Evolutionary conservation across 2,113 vertebrate genomes (phyloP).

Genomic region (Nycticryphes semicollaris): DNA sequence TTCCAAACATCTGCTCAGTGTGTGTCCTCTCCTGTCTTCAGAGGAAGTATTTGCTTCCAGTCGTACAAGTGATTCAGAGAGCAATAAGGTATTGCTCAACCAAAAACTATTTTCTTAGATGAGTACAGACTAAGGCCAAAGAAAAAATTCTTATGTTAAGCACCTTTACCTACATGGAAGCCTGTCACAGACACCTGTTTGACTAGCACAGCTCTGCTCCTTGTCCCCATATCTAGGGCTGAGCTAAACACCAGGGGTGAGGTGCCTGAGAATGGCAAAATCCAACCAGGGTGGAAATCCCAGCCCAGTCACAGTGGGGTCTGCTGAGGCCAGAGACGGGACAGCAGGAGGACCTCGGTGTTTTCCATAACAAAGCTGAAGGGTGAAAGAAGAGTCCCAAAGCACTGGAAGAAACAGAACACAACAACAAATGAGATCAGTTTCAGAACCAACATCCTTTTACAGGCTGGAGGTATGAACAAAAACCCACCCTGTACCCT

Average conservation of each 20-base stretch:
- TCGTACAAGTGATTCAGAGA: constrained; percentile 60
- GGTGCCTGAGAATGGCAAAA: background rate
- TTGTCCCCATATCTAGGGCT: background rate
- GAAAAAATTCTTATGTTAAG: constrained; percentile 44
- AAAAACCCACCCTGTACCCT: background rate
- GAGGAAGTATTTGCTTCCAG: constrained; percentile 67
- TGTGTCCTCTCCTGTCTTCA: constrained; percentile 65
- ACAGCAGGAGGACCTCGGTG: constrained; percentile 83
- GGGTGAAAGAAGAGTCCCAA: constrained; percentile 83
- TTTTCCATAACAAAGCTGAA: constrained; percentile 82
- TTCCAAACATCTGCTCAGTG: constrained; percentile 70
- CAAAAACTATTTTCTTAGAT: constrained; percentile 41
- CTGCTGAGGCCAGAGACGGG: constrained; percentile 80
- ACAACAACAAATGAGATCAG: background rate
- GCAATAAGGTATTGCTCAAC: constrained; percentile 56
- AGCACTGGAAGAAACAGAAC: constrained; percentile 79
- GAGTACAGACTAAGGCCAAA: constrained; percentile 57
- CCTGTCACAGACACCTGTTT: background rate
- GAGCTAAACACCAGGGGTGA: background rate
- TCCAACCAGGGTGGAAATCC: background rate
- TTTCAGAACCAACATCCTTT: background rate
- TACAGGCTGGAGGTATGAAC: background rate
- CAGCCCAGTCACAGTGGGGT: constrained; percentile 72
- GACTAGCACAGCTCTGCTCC: constrained; percentile 13
- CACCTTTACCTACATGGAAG: constrained; percentile 47